A percentile compares a stretch with the other conserved stretches of the same genome.
Evolutionary conservation across 1,140 invertebrate species (phyloP).

Genomic region (Temnothorax longispinosus): DNA sequence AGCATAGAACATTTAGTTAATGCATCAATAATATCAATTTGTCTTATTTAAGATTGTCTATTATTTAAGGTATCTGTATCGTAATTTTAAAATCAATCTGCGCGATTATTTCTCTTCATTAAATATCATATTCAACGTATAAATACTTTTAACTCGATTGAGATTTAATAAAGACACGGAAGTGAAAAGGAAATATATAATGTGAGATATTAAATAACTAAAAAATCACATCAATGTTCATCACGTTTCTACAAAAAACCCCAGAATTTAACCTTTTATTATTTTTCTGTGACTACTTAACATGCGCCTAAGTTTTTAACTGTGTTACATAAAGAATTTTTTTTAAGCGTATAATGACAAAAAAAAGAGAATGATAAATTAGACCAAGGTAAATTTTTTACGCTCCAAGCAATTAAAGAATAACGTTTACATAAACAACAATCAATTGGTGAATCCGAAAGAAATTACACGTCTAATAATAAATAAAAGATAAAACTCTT

Average conservation of each 20-base stretch:
- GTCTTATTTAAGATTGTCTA: slow-evolving; percentile 1
- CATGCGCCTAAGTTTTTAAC: not conserved
- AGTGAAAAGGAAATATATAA: not conserved
- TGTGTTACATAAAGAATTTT: not conserved
- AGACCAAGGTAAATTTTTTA: not conserved
- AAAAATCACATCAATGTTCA: too few species aligned
- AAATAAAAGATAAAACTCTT: slow-evolving; percentile 1
- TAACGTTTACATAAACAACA: not conserved
- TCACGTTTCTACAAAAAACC: too few species aligned
- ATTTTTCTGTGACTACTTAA: not conserved
- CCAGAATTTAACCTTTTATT: not conserved
- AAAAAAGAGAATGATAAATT: not conserved
- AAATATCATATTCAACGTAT: slow-evolving; percentile 2
- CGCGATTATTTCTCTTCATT: slow-evolving; percentile 10
- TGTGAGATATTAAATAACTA: slow-evolving; percentile 34
- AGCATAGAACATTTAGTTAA: slow-evolving; percentile 4
- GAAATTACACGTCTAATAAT: not conserved
- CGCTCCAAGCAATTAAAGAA: not conserved
- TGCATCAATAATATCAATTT: slow-evolving; percentile 32
- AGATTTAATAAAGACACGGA: slow-evolving; percentile 14
- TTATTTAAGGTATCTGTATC: not conserved
- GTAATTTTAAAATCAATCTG: not conserved
- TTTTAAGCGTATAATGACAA: not conserved
- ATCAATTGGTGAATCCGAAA: not conserved
- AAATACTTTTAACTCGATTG: slow-evolving; percentile 6